A percentile compares a stretch with the other conserved stretches of the same genome.
Conservation (phyloP, 2,888 invertebrate species). For the Himalopsyche tibetana region DNA sequence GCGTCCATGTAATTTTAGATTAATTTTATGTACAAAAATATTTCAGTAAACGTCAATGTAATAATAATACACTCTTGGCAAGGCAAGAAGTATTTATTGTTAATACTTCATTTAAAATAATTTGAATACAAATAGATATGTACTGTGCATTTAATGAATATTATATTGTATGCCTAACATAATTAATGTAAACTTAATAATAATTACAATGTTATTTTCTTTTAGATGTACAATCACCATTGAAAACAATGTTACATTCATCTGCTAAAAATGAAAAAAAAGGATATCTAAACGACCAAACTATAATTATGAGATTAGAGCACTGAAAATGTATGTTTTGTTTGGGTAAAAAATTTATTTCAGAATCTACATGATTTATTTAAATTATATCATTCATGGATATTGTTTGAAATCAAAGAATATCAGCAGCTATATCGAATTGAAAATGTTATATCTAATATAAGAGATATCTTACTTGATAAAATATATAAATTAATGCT, state of each 20-base stretch:
- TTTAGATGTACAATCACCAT: background rate
- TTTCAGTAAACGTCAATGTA: background rate
- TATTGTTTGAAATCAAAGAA: background rate
- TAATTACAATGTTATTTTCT: slow-evolving; percentile 13
- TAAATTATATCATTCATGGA: background rate
- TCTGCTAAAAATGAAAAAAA: background rate
- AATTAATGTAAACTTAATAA: slow-evolving; percentile 14
- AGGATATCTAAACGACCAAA: background rate
- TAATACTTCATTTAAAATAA: background rate
- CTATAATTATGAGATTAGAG: background rate
- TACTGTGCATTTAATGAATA: slow-evolving; percentile 35
- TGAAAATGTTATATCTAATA: slow-evolving; percentile 1
- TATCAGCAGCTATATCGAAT: background rate
- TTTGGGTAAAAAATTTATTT: background rate
- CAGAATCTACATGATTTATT: background rate
- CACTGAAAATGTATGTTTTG: background rate
- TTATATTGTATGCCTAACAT: background rate
- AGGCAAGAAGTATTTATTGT: background rate
- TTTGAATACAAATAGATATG: background rate
- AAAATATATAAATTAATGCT: slow-evolving; percentile 36
- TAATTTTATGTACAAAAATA: slow-evolving; percentile 13
- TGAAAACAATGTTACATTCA: slow-evolving; percentile 22
- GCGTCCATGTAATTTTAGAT: slow-evolving; percentile 1
- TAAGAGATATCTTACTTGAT: background rate
- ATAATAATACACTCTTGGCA: background rate